These are phyloP conservation scores for Smutsia temminckii DNA, from an alignment of 2,797 vertebrate genomes.

Conservation along the genomic window DNA sequence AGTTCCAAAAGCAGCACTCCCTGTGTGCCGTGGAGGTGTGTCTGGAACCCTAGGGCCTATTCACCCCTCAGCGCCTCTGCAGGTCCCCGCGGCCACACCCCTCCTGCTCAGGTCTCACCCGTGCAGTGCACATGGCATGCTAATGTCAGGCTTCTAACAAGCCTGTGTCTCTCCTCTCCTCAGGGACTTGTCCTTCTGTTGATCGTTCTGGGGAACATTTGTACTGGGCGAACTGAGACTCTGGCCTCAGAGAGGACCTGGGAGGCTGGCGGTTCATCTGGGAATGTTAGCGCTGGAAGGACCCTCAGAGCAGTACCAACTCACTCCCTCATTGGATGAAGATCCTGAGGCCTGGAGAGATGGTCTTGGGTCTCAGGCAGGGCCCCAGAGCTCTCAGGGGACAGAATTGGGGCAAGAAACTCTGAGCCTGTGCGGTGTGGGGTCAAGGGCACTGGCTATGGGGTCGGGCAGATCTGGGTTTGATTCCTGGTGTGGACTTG, in stretches of 20 bases:
- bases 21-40: fast-evolving
- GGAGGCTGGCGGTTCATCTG: not conserved
- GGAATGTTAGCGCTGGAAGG: not conserved
- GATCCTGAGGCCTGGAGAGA: not conserved
- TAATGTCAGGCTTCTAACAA: not conserved
- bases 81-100: fast-evolving
- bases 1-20: not conserved
- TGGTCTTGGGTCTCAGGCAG: fast-evolving
- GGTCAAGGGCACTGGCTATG: not conserved
- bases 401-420: not conserved
- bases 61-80: fast-evolving
- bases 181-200: not conserved
- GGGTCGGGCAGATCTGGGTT: not conserved
- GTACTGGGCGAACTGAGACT: not conserved
- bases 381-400: not conserved
- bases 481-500: not conserved
- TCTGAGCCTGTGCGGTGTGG: not conserved
- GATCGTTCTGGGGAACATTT: not conserved
- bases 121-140: fast-evolving
- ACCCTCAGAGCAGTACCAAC: not conserved
- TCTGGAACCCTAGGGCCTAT: not conserved
- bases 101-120: not conserved
- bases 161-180: not conserved
- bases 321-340: fast-evolving
- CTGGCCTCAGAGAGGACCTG: fast-evolving